Evolutionary conservation across 2,113 vertebrate genomes (phyloP).

Genomic region (Colistium nudipinnis): DNA sequence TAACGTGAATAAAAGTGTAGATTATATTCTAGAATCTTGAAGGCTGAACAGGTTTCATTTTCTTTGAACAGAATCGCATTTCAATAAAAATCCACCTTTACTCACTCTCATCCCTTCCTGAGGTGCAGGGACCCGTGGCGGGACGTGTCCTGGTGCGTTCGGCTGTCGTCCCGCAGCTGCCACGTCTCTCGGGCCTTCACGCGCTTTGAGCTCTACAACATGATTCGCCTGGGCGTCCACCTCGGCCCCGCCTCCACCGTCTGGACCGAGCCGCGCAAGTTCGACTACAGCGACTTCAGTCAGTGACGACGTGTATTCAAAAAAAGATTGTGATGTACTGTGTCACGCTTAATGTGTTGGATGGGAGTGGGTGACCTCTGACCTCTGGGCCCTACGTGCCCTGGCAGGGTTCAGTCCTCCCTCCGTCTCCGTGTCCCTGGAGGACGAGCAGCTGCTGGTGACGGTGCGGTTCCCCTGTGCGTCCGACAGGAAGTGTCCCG

Average conservation of each 20-base stretch:
- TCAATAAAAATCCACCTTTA: no score
- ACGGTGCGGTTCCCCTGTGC: constrained; percentile 72
- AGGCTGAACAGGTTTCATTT: no score
- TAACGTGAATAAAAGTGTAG: no score
- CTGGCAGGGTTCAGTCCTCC: constrained; percentile 72
- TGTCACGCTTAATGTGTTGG: neutral
- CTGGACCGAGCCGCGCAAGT: constrained; percentile 49
- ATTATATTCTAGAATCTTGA: no score
- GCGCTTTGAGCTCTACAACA: constrained; percentile 58
- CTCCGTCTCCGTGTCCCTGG: constrained; percentile 57
- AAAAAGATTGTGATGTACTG: no score
- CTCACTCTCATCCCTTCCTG: no score
- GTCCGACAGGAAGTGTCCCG: constrained; percentile 64
- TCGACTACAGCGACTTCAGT: constrained; percentile 70
- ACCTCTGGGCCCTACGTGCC: neutral
- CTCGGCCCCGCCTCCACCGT: constrained; percentile 25
- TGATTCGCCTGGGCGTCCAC: constrained; percentile 68
- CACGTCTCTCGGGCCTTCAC: constrained; percentile 70
- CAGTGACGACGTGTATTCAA: no score
- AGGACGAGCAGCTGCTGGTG: constrained; percentile 53
- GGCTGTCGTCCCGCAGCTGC: constrained; percentile 63
- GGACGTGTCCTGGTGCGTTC: constrained; percentile 69
- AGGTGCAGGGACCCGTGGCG: constrained; percentile 67
- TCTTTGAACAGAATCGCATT: no score
- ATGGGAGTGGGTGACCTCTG: neutral